Base-by-base conservation (phyloP, 2,113 vertebrate genomes). In the Sterrhoptilus dennistouni region DNA sequence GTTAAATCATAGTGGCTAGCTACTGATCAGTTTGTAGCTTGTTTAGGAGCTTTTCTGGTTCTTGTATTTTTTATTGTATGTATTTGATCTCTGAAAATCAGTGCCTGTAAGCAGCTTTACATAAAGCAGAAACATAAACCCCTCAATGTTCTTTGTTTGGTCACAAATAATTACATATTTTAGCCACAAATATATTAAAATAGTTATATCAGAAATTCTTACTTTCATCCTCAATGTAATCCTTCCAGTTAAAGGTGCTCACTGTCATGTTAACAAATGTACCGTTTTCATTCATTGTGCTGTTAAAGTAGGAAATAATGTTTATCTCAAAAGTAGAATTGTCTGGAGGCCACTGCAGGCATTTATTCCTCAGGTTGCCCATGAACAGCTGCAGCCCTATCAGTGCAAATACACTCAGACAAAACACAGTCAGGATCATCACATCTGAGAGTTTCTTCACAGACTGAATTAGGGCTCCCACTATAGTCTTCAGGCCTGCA, bases 371-470 rank as follows among this genome's bases (percentile, higher is more conserved):
- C 89, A 99, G 95, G 96, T 98, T 97, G 66, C 99, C 99, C 99
- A 99, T 99, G 93, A 99, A 99, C 22, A 99, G 97, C 85, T 99
- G 99, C 49, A 99, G 98, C 49, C 99, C 99, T 88, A 99, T 99
- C 27, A 99, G 98, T 23, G 99, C 99, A 96, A 99, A 99, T 89
- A 99, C 99, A 42, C 99, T 99, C 89, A 99, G 97, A 97, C 99
- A 99, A 98, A 99, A 99, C 76, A 99, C 98, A 2, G 99, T 99
- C 89, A 99, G 98, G 97, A 99, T 99, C 99, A 99, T 99, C 64
- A 99, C 99, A 6, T 99, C 98, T 0, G 99, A 98, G 21, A 99
- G 98, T 94, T 99, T 99, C 98, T 99, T 99, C 97, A 99, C 99
- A 1, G 99, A 99, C 94, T 99, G 99, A 97, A 99, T 99, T 94